Conservation (phyloP, 1,140 invertebrate genomes). For the Drosophila albomicans region DNA sequence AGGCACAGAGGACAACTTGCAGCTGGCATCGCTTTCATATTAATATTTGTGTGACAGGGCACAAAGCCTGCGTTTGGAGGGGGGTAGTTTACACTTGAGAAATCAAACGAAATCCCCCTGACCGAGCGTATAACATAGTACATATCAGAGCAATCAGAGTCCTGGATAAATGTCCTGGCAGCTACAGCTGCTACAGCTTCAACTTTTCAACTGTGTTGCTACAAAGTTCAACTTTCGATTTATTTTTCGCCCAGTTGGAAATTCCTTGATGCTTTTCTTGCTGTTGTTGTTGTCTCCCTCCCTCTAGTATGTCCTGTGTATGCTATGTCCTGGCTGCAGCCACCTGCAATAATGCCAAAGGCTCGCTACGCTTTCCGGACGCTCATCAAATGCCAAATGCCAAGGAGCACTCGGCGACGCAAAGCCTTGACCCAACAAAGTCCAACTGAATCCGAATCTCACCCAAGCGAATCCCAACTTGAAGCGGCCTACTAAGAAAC, state of each 20-base stretch:
- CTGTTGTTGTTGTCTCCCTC: constrained; percentile 27
- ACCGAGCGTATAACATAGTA: constrained; percentile 9
- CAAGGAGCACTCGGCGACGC: constrained; percentile 32
- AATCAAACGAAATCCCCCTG: constrained; percentile 70
- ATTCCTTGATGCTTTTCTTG: constrained; percentile 58
- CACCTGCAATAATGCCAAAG: constrained; percentile 50
- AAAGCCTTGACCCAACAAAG: constrained; percentile 74
- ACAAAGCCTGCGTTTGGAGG: constrained; percentile 35
- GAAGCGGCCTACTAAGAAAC: constrained; percentile 21
- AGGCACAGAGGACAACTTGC: not conserved
- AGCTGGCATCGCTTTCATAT: constrained; percentile 53
- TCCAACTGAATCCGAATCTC: not conserved
- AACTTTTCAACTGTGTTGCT: not conserved
- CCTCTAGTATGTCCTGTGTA: constrained; percentile 14
- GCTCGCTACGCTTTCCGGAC: constrained; percentile 30
- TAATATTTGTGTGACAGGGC: constrained; percentile 71
- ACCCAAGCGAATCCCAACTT: constrained; percentile 3
- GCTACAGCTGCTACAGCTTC: constrained; percentile 24
- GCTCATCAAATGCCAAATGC: constrained; percentile 76
- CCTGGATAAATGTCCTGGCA: constrained; percentile 71
- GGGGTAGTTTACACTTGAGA: constrained; percentile 74
- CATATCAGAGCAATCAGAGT: constrained; percentile 44
- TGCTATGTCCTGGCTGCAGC: constrained; percentile 28
- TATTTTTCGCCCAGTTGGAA: constrained; percentile 67
- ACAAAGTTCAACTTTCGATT: constrained; percentile 73